phyloP scores from a whole-genome alignment of 2,888 invertebrate species.

The Ectemnius lituratus region DNA sequence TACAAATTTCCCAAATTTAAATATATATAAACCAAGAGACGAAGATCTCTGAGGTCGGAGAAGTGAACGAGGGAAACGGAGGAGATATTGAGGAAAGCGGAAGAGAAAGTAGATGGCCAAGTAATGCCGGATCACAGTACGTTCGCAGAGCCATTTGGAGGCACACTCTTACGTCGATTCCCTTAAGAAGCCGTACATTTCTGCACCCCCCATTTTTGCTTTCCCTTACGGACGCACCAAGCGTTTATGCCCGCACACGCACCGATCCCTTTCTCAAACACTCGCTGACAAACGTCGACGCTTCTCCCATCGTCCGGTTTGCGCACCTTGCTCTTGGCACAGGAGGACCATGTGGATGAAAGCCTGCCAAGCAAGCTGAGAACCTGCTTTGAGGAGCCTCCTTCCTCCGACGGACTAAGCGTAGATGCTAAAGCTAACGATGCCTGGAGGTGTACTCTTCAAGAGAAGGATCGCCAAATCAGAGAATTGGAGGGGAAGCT shows the following conservation, averaged over 20 bases:
- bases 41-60: constrained; percentile 22
- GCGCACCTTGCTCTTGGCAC: constrained; percentile 31
- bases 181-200: constrained; percentile 21
- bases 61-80: constrained; percentile 15
- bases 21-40: constrained; percentile 25
- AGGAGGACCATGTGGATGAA: constrained; percentile 6
- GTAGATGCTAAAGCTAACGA: constrained; percentile 40
- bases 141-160: constrained; percentile 49
- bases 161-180: constrained; percentile 49
- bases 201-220: constrained; percentile 23
- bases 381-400: no score
- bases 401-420: no score
- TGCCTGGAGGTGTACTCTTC: constrained; percentile 74
- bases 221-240: constrained; percentile 30
- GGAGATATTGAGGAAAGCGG: constrained; percentile 25
- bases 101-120: constrained; percentile 3
- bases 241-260: constrained; percentile 31
- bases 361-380: no score
- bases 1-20: constrained; percentile 34
- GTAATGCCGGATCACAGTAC: constrained; percentile 15
- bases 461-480: constrained; percentile 79
- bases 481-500: constrained; percentile 79
- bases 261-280: not conserved
- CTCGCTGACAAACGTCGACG: constrained; percentile 6
- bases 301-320: constrained; percentile 7